phyloP scores from a whole-genome alignment of 1,140 invertebrate genomes.

The Holcopasites calliopsidis region DNA sequence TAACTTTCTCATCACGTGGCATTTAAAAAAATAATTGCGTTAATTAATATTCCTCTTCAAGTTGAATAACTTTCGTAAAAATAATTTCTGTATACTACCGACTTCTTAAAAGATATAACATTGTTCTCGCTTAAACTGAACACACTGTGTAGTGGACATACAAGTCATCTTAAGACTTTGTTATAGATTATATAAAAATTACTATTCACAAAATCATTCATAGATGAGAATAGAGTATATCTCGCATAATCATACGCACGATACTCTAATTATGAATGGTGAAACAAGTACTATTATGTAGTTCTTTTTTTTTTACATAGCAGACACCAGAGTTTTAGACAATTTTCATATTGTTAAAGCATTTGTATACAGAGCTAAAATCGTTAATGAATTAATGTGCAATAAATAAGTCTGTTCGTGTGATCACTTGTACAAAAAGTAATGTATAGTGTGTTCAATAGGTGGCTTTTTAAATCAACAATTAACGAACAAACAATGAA shows the following conservation, averaged over 20 bases:
- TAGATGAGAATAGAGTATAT: slow-evolving; percentile 19
- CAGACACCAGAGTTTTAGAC: slow-evolving; percentile 48
- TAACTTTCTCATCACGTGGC: too few species aligned
- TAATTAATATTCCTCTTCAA: too few species aligned
- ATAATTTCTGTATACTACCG: too few species aligned
- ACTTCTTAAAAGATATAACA: too few species aligned
- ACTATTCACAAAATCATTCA: slow-evolving; percentile 45
- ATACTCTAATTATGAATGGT: background rate
- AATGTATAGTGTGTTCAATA: slow-evolving; percentile 7
- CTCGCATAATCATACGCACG: slow-evolving; percentile 24
- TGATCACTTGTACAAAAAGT: slow-evolving; percentile 24
- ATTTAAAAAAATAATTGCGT: too few species aligned
- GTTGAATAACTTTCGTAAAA: too few species aligned
- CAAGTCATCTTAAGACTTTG: background rate
- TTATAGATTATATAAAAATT: slow-evolving; percentile 24
- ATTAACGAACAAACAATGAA: background rate
- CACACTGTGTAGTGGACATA: too few species aligned
- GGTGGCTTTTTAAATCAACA: background rate
- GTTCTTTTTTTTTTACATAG: slow-evolving; percentile 13
- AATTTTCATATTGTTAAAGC: slow-evolving; percentile 52
- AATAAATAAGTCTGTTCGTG: slow-evolving; percentile 56
- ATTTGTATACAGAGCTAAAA: slow-evolving; percentile 56
- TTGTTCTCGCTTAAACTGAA: too few species aligned
- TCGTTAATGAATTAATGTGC: slow-evolving; percentile 61
- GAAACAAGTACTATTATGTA: background rate